A percentile compares a stretch with the other conserved stretches of the same genome.
These are phyloP conservation scores for Neoniphon sammara DNA, from an alignment of 2,797 vertebrate genomes.

Conservation along the genomic window DNA sequence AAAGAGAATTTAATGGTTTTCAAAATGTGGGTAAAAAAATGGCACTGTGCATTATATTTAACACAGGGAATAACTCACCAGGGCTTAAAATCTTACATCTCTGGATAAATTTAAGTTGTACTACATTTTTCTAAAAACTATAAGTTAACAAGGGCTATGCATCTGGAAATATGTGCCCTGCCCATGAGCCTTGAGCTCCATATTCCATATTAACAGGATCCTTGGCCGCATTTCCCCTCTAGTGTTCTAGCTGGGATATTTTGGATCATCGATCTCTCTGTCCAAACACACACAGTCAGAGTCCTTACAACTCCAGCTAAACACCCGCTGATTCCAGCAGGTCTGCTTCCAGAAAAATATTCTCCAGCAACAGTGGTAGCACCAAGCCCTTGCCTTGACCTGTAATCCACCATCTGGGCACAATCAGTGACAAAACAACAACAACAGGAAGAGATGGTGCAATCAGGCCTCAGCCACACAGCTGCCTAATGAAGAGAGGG, in stretches of 20 bases:
- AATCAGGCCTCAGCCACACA: constrained; percentile 50
- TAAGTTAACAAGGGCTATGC: not conserved
- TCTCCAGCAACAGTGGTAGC: constrained; percentile 16
- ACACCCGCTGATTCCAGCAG: not conserved
- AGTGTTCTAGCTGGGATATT: not conserved
- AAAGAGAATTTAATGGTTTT: no score
- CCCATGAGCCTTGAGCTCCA: not conserved
- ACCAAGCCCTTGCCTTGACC: constrained; percentile 42
- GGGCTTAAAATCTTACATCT: not conserved
- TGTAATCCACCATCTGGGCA: constrained; percentile 59
- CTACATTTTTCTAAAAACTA: not conserved
- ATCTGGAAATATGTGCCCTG: not conserved
- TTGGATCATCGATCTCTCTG: not conserved
- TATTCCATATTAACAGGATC: no score
- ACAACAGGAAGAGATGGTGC: constrained; percentile 48
- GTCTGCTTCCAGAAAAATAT: constrained; percentile 26
- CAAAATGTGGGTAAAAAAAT: no score
- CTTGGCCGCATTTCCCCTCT: not conserved
- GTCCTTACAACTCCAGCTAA: not conserved
- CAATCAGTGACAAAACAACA: constrained; percentile 19
- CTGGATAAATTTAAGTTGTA: not conserved
- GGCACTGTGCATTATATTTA: no score
- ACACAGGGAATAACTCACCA: no score
- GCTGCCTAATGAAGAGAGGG: constrained; percentile 56
- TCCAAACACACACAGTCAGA: constrained; percentile 2